Evolutionary conservation across 2,113 vertebrate species (phyloP).

Genomic region (Tetraodon nigroviridis): DNA sequence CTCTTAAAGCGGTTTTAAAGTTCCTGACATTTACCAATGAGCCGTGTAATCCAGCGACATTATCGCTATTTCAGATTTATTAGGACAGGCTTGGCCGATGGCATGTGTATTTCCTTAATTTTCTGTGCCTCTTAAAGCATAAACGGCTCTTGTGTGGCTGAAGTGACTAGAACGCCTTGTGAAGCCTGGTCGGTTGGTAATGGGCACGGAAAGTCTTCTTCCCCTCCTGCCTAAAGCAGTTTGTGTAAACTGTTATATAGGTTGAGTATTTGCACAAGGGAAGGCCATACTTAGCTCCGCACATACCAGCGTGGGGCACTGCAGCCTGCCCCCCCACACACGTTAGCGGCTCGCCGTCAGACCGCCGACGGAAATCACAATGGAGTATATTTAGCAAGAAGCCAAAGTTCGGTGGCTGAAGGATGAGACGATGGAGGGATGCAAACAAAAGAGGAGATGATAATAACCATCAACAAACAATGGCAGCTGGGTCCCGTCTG

Average conservation of each 20-base stretch:
- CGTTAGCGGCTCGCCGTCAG: conserved; percentile 5
- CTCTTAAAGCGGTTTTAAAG: conserved; percentile 30
- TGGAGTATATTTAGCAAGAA: conserved; percentile 9
- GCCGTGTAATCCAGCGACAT: conserved; percentile 26
- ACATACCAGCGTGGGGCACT: conserved; percentile 8
- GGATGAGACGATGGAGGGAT: conserved; percentile 20
- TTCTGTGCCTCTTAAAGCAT: conserved; percentile 21
- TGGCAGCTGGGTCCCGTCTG: conserved; percentile 20
- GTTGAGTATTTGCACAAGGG: conserved; percentile 25
- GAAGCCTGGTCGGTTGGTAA: too few species aligned
- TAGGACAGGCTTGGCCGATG: conserved; percentile 15
- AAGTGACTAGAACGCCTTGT: too few species aligned
- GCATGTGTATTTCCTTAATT: conserved; percentile 23
- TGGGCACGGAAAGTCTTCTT: too few species aligned
- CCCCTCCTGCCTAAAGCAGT: too few species aligned
- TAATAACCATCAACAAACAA: conserved; percentile 34
- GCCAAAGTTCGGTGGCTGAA: background rate
- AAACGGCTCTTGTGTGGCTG: background rate
- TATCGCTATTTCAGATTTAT: conserved; percentile 31
- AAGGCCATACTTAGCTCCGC: conserved; percentile 30
- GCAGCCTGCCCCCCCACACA: conserved; percentile 10
- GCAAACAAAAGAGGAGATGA: conserved; percentile 13
- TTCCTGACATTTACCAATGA: conserved; percentile 19
- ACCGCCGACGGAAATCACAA: conserved; percentile 12
- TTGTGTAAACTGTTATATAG: background rate